A percentile compares a stretch with the other conserved stretches of the same genome.
phyloP scores from a whole-genome alignment of 2,797 vertebrate genomes.

The Enteromius afrohamiltoni region DNA sequence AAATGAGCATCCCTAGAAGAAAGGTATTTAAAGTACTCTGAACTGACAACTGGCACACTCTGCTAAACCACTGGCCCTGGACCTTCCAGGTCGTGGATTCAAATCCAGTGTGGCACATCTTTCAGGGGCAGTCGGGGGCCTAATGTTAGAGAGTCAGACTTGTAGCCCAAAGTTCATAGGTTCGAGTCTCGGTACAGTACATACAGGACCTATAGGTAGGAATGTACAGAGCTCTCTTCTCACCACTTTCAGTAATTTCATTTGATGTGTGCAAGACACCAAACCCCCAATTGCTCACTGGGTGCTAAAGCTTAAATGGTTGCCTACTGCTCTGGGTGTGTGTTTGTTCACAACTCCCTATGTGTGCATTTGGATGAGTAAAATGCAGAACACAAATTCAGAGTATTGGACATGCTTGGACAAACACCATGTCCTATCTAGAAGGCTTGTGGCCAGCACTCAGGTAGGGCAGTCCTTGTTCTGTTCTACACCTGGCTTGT shows the following conservation, averaged over 20 bases:
- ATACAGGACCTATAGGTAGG: neutral
- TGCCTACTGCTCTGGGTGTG: no score
- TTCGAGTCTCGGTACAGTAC: neutral
- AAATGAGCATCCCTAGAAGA: neutral
- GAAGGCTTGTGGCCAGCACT: neutral
- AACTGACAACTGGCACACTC: no score
- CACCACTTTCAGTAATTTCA: neutral
- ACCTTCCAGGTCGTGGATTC: no score
- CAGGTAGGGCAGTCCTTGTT: neutral
- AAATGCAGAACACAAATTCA: neutral
- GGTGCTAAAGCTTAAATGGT: neutral
- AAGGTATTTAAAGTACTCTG: neutral
- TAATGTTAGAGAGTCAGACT: no score
- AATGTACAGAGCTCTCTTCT: neutral
- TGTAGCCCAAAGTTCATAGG: no score
- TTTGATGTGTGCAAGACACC: neutral
- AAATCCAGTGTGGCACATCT: no score
- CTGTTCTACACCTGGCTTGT: neutral
- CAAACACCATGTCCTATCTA: neutral
- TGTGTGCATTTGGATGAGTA: neutral
- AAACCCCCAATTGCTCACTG: neutral
- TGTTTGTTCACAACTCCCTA: neutral
- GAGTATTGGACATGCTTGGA: neutral
- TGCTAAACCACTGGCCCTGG: no score
- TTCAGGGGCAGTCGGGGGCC: no score